phyloP scores from a whole-genome alignment of 2,797 vertebrate species.

The Eutrigla gurnardus region DNA sequence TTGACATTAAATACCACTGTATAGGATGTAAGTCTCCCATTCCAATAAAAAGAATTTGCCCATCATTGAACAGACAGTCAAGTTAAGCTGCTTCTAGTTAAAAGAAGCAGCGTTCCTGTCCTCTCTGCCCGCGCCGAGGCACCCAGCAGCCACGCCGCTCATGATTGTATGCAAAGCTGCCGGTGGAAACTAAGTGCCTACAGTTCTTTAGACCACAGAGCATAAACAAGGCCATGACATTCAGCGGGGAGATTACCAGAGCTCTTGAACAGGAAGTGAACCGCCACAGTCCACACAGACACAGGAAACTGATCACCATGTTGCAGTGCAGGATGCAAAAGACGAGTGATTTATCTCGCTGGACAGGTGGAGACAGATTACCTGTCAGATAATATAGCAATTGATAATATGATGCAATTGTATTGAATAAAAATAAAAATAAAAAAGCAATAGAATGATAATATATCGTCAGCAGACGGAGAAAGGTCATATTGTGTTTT shows the following conservation, averaged over 20 bases:
- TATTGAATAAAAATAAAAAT: slow-evolving; percentile 2
- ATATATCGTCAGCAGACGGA: slow-evolving; percentile 49
- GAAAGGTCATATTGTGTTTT: slow-evolving; percentile 45
- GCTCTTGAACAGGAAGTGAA: slow-evolving; percentile 78
- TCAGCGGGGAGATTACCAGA: slow-evolving; percentile 78
- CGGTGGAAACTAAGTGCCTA: slow-evolving; percentile 75
- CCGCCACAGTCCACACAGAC: slow-evolving; percentile 74
- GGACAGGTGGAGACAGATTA: slow-evolving; percentile 63
- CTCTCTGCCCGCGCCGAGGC: slow-evolving; percentile 38
- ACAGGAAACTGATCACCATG: slow-evolving; percentile 77
- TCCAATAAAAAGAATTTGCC: slow-evolving; percentile 14
- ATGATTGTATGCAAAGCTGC: slow-evolving; percentile 64
- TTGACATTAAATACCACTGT: slow-evolving; percentile 42
- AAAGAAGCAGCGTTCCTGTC: slow-evolving; percentile 6
- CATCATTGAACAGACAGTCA: slow-evolving; percentile 37
- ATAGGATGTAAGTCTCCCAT: slow-evolving; percentile 15
- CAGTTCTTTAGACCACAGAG: slow-evolving; percentile 74
- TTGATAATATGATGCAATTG: slow-evolving; percentile 3
- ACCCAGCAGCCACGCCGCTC: slow-evolving; percentile 37
- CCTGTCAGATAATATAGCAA: slow-evolving; percentile 42
- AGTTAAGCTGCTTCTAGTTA: slow-evolving; percentile 37
- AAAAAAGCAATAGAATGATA: slow-evolving; percentile 38
- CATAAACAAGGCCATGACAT: slow-evolving; percentile 80
- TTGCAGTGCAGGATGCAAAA: slow-evolving; percentile 70
- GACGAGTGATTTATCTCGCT: slow-evolving; percentile 60